Evolutionary conservation across 2,888 invertebrate species (phyloP), one percentile per base, ranked within the genome.

Genomic region (Campaea margaritaria): DNA sequence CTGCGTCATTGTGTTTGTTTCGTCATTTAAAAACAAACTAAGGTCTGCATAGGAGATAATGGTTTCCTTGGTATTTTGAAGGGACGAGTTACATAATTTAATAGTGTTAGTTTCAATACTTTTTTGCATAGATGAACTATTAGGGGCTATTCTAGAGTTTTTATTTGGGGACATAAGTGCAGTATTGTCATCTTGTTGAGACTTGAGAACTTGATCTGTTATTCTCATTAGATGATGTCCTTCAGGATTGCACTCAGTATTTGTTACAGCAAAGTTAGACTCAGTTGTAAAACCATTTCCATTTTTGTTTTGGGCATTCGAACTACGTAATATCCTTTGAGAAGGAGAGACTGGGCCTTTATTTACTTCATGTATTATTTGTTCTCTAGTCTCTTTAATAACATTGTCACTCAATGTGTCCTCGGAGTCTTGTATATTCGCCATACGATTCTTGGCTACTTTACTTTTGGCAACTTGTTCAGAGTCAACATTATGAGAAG

Each of bases 1-100:
- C 16, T 57, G 27, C 48, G 31, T 31, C 7, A 9, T 31, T 31
- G 31, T 31, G 2, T 31, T 31, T 1, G 31, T 10, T 31, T 65
- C 46, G 21, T 60, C 50, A 54, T 66, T 58, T 38, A 65, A 59
- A 68, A 82, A 83, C 2, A 81, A 46, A 67, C 78, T 73, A 11
- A 84, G 49, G 68, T 84, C 81, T 31, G 63, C 67, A 60, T 83
- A 82, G 50, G 53, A 66, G 28, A 78, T 50, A 41, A 66, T 45
- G 34, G 27, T 57, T 47, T 58, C 46, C 31, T 48, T 9, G 12
- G 39, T 27, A n/a, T 48, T 39, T 39, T 13, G 28, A 2, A 16
- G 7, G 12, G 41, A 31, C 0, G 43, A 31, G 12, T n/a, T 36
- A n/a, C 11, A n/a, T 43, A 16, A 0, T 12, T 28, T 48, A 36